Evolutionary conservation across 2,797 vertebrate species (phyloP), one percentile per base, ranked within the genome.

Genomic region (Spea hammondii): DNA sequence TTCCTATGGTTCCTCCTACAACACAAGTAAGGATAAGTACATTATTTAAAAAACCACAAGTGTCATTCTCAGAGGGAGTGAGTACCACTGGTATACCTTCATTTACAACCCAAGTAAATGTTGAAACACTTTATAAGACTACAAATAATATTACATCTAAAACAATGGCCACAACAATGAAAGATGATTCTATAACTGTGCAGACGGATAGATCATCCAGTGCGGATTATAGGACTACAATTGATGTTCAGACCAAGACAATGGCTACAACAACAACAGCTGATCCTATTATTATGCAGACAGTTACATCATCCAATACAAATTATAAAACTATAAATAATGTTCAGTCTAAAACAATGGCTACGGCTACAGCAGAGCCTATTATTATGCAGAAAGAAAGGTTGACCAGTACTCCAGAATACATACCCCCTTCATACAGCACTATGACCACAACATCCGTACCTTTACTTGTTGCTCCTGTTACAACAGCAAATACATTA

Each of bases 321-420:
- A 32, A 32, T 32, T 32, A 32, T 32, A 32, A 32, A 3, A 32
- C 32, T 32, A 32, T 32, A 32, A 32, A 47, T 45, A 78, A 78
- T 46, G 9, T 11, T 4, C 47, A 50, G 14, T n/a, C 46, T 8
- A 4, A 54, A 46, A 17, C 5, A 7, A 51, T 64, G 12, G 12
- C 45, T 54, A 13, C 82, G 82, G 69, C 83, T 78, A 11, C 71
- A 76, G 80, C 78, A 78, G 51, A 62, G 10, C 72, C 64, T 47
- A 10, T 14, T 62, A 5, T 74, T 4, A 10, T 45, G 11, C 57
- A 51, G 44, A 47, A 47, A 32, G 32, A 32, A 32, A 32, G 32
- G 32, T 32, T 32, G 32, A 2, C 32, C 32, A 32, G 32, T 32
- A 32, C 59, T 53, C 49, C 76, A 55, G 75, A 80, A 80, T 5